Conservation (phyloP, 2,888 invertebrate species). For the Acronicta alni region DNA sequence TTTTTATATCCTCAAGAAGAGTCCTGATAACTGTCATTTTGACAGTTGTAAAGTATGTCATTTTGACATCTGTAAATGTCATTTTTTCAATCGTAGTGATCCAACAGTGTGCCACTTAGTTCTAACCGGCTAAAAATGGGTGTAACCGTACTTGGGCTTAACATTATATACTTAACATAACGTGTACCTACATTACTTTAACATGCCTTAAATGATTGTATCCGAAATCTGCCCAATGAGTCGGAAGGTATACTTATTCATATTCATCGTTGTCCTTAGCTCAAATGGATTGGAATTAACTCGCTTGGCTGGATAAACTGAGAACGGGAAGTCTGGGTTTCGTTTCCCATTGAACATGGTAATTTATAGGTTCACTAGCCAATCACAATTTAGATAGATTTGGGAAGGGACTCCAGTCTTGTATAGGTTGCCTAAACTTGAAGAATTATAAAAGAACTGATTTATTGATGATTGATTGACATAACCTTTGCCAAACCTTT, state of each 20-base stretch:
- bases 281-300: conserved; percentile 41
- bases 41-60: background rate
- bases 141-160: too few relatives aligned
- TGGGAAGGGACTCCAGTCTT: too few relatives aligned
- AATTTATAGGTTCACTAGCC: conserved; percentile 32
- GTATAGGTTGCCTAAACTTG: background rate
- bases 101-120: too few relatives aligned
- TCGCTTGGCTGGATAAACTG: conserved; percentile 30
- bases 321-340: conserved; percentile 1
- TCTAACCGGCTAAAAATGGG: too few relatives aligned
- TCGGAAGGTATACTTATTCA: conserved; percentile 23
- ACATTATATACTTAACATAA: too few relatives aligned
- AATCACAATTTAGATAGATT: conserved; percentile 14
- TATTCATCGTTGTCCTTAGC: conserved; percentile 28
- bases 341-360: conserved; percentile 10
- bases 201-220: conserved; percentile 9
- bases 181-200: background rate
- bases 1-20: background rate
- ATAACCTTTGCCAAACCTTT: too few relatives aligned
- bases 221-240: conserved; percentile 32
- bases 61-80: too few relatives aligned
- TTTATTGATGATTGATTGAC: too few relatives aligned
- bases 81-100: too few relatives aligned
- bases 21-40: background rate
- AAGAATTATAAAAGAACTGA: background rate